phyloP scores from a whole-genome alignment of 2,113 vertebrate species.

The Connochaetes taurinus region DNA sequence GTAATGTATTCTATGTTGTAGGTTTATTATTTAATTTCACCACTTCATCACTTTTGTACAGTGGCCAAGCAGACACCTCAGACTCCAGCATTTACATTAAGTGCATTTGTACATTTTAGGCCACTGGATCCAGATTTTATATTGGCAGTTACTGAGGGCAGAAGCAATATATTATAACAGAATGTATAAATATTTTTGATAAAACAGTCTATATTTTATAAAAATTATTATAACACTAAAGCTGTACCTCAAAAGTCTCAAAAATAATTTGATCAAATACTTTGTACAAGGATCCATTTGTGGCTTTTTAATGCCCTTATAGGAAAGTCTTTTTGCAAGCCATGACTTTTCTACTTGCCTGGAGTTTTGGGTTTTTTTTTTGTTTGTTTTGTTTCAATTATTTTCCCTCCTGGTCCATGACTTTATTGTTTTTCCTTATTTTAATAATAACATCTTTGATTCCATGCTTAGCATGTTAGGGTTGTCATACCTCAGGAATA shows the following conservation, averaged over 20 bases:
- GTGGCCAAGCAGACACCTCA: constrained; percentile 73
- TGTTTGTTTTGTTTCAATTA: background rate
- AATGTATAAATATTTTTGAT: constrained; percentile 89
- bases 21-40: constrained; percentile 78
- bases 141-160: constrained; percentile 80
- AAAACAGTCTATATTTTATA: constrained; percentile 84
- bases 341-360: constrained; percentile 37
- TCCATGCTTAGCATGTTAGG: background rate
- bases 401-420: background rate
- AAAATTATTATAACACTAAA: constrained; percentile 84
- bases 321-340: constrained; percentile 56
- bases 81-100: constrained; percentile 60
- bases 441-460: constrained; percentile 9
- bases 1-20: constrained; percentile 78
- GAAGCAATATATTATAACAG: constrained; percentile 84
- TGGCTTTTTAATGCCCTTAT: constrained; percentile 57
- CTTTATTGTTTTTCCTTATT: constrained; percentile 32
- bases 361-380: background rate
- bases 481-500: constrained; percentile 52
- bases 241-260: constrained; percentile 85
- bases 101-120: constrained; percentile 59
- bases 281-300: constrained; percentile 59
- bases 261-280: constrained; percentile 74
- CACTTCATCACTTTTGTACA: constrained; percentile 72
- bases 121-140: constrained; percentile 78